Base-by-base conservation (phyloP, 2,888 invertebrate species). In the Tromatobia lineatoria region DNA sequence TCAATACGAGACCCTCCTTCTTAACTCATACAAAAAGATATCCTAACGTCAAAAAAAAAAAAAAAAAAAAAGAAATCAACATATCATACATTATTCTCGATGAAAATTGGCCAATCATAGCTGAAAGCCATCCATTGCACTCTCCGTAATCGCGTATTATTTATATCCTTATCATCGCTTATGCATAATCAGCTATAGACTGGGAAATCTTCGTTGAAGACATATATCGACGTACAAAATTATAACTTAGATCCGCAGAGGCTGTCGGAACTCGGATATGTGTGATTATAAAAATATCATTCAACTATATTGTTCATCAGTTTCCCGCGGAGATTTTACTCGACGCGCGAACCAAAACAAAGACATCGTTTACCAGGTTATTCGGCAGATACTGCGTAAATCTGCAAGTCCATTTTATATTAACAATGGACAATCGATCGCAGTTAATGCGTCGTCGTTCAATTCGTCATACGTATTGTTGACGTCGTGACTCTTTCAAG, bases 211-310 rank as follows among this genome's bases (percentile, higher is more conserved):
- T 18, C 18, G n/a, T 15, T 54, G 42, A 38, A 42, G 29, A 20
- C 42, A 45, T 25, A 79, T 23, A 79, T 64, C 13, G 61, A 70
- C 29, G 80, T 61, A 52, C 29, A 64, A 61, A 70, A 75, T 75
- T 50, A 75, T 38, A 38, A 52, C 38, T 18, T 34, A 42, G 25
- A 29, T 50, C 54, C 73, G 54, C 13, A 25, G 42, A 42, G 29
- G n/a, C 54, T 38, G 11, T 11, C 38, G 66, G 50, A 69, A 18
- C 42, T 75, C 64, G 34, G 29, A 78, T 69, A 59, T 45, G 80
- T 47, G 57, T 23, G 64, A 64, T 79, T 47, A 57, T 57, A 75
- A 79, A 79, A 75, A 70, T 64, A 78, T 20, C 64, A 52, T 23
- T 67, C 64, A 25, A 61, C 64, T 13, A 75, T 13, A 75, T 52